Percentiles rank a stretch among this genome's conserved stretches.
phyloP scores from a whole-genome alignment of 2,888 invertebrate species.

The Mantis religiosa region DNA sequence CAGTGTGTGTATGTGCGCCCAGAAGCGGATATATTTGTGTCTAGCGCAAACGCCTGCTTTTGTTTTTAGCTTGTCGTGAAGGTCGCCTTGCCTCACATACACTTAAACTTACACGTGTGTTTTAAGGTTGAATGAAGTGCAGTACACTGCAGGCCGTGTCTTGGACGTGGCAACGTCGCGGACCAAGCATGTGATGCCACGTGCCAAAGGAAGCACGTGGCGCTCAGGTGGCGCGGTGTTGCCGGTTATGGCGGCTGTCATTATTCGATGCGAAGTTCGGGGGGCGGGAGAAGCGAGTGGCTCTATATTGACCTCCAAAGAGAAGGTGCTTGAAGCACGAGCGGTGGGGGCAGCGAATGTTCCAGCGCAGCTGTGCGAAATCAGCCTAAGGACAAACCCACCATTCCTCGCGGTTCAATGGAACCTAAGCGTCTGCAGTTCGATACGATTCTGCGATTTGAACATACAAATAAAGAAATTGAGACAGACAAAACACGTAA shows the following conservation, averaged over 20 bases:
- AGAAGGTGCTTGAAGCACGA: not conserved
- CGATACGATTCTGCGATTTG: no score
- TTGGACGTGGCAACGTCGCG: not conserved
- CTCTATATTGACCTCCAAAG: not conserved
- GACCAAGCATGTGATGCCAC: not conserved
- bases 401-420: no score
- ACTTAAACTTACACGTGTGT: not conserved
- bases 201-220: slow-evolving; percentile 7
- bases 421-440: not conserved
- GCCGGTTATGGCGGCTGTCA: not conserved
- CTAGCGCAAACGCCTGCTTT: not conserved
- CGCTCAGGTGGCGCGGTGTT: slow-evolving; percentile 9
- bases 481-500: no score
- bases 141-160: not conserved
- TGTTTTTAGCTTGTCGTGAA: not conserved
- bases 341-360: not conserved
- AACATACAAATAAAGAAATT: no score
- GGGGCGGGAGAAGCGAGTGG: not conserved
- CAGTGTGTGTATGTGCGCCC: not conserved
- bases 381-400: not conserved
- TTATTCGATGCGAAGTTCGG: not conserved
- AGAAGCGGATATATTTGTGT: not conserved
- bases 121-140: not conserved
- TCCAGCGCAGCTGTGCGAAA: not conserved
- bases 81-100: not conserved